A percentile compares a stretch with the other conserved stretches of the same genome.
Conservation (phyloP, 2,113 vertebrate genomes). For the Pithys albifrons region DNA sequence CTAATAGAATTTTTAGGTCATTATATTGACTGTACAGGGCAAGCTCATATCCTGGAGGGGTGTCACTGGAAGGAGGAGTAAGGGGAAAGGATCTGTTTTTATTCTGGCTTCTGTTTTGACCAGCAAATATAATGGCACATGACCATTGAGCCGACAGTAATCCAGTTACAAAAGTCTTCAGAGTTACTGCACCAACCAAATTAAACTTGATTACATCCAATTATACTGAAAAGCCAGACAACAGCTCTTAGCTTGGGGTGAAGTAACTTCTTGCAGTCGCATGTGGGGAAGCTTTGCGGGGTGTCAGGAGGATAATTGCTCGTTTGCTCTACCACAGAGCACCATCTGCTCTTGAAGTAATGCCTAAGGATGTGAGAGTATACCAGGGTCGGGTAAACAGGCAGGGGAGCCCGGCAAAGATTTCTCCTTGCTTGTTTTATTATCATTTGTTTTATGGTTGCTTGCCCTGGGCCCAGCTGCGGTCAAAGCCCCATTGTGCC, state of each 20-base stretch:
- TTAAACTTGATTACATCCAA: slow-evolving; percentile 80
- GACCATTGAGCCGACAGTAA: slow-evolving; percentile 77
- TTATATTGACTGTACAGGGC: slow-evolving; percentile 43
- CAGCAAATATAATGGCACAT: slow-evolving; percentile 76
- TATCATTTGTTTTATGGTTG: not conserved
- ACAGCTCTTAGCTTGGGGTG: slow-evolving; percentile 76
- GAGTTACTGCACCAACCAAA: slow-evolving; percentile 75
- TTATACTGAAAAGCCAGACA: slow-evolving; percentile 79
- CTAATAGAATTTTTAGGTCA: slow-evolving; percentile 63
- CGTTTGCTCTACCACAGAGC: slow-evolving; percentile 56
- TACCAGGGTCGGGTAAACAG: not conserved
- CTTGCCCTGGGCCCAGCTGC: not conserved
- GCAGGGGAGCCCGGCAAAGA: not conserved
- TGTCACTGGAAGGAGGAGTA: slow-evolving; percentile 42
- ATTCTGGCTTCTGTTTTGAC: slow-evolving; percentile 80
- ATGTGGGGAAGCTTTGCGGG: slow-evolving; percentile 61
- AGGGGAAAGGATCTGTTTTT: slow-evolving; percentile 67
- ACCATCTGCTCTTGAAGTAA: slow-evolving; percentile 62
- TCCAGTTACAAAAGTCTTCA: slow-evolving; percentile 77
- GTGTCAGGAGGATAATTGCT: slow-evolving; percentile 71
- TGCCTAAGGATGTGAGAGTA: slow-evolving; percentile 35
- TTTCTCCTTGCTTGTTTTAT: not conserved
- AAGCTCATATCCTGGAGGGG: slow-evolving; percentile 55
- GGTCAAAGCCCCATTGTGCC: slow-evolving; percentile 1
- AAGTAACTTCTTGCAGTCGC: slow-evolving; percentile 65